Evolutionary conservation across 2,113 vertebrate genomes (phyloP), one percentile per base, ranked within the genome.

Genomic region (Poecile atricapillus): DNA sequence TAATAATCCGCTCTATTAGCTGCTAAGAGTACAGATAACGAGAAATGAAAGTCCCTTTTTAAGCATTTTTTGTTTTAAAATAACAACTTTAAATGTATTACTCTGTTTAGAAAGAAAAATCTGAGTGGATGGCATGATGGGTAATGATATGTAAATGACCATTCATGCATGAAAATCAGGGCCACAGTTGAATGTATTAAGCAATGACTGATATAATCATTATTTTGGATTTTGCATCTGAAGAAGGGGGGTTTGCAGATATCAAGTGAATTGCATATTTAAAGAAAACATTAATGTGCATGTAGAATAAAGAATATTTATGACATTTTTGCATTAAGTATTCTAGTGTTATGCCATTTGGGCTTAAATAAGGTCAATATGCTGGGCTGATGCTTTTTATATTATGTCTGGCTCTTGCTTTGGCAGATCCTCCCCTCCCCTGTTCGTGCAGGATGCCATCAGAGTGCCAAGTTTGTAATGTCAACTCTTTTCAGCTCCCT

Each of bases 291-390:
- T 87, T 33, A 33, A 12, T 39, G 41, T 83, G 69, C 62, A 49
- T 30, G 37, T 75, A 41, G 80, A 89, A 92, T 91, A 59, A 82
- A 65, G 87, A 94, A 65, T 59, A 70, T 71, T 95, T 93, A 78
- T 19, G 1, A 71, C 53, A 43, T 50, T 84, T 91, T 53, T 94
- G 56, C 19, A 1, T 91, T 85, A 87, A 76, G 46, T 76, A 92
- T 85, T 76, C 56, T 31, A 35, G 84, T 15, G 77, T 92, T 92
- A 55, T 2, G 55, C 90, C 95, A 76, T 80, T 93, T 70, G 89
- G 83, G 68, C 86, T 95, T 96, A 89, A 96, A 94, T 97, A 97
- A 96, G 95, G 96, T 93, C 95, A 96, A 64, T 93, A 58, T 60
- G 75, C 86, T 92, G 90, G 80, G 69, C 73, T 93, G 88, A 56